phyloP scores from a whole-genome alignment of 2,113 vertebrate genomes.

The Sphyrna mokarran region DNA sequence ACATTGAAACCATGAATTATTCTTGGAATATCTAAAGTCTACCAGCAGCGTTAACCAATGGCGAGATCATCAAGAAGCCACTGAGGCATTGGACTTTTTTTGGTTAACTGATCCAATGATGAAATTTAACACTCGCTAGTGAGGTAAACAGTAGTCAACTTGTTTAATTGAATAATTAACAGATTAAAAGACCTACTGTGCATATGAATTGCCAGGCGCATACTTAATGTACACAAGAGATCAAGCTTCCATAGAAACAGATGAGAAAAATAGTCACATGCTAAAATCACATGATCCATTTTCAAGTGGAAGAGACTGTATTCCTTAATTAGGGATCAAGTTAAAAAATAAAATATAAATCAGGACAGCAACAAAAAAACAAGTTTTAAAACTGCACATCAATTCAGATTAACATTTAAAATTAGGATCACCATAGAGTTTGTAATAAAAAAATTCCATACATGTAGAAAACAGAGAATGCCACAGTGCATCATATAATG shows the following conservation, averaged over 20 bases:
- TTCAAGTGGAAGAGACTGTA: background rate
- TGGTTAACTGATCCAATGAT: background rate
- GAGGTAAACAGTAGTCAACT: background rate
- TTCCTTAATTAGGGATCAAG: background rate
- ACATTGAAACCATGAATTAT: background rate
- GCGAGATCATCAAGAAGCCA: background rate
- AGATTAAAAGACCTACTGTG: background rate
- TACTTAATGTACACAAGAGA: background rate
- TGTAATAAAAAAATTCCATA: background rate
- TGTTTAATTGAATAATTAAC: background rate
- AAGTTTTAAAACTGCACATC: background rate
- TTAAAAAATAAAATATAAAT: background rate
- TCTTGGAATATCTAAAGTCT: background rate
- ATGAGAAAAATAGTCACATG: background rate
- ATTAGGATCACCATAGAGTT: background rate
- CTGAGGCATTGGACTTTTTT: background rate
- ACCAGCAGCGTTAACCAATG: background rate
- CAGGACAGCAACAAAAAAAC: background rate
- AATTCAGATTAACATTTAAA: slow-evolving; percentile 16
- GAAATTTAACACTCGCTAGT: background rate
- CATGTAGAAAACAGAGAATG: background rate
- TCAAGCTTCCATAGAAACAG: background rate
- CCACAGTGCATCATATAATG: slow-evolving; percentile 28
- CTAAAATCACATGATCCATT: background rate
- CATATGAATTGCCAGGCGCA: background rate